Conservation (phyloP, 2,113 vertebrate species). For the Psittacula cyanocephala region DNA sequence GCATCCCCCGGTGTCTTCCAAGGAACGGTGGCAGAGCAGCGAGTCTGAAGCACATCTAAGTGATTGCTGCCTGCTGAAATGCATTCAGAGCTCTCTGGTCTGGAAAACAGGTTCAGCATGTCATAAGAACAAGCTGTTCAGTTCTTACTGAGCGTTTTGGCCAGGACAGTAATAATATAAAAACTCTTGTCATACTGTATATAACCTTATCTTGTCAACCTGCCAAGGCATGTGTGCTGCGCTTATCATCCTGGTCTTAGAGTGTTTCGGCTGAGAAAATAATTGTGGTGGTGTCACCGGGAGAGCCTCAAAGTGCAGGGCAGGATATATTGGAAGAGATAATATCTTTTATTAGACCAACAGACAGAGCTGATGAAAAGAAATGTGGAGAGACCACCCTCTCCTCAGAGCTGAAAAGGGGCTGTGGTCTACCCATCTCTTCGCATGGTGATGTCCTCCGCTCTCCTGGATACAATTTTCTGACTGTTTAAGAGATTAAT, state of each 20-base stretch:
- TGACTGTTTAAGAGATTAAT: not conserved
- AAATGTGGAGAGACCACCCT: not conserved
- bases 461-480: not conserved
- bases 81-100: not conserved
- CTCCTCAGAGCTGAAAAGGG: not conserved
- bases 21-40: not conserved
- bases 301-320: not conserved
- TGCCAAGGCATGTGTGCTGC: not conserved
- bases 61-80: constrained; percentile 13
- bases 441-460: not conserved
- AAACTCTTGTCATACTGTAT: not conserved
- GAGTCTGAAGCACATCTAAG: not conserved
- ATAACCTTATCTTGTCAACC: not conserved
- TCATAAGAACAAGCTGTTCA: not conserved
- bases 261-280: not conserved
- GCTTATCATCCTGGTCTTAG: not conserved
- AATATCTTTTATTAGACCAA: not conserved
- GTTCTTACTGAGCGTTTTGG: not conserved
- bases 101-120: not conserved
- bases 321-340: not conserved
- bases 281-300: not conserved
- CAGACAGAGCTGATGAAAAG: not conserved
- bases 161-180: not conserved
- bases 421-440: not conserved
- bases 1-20: not conserved